Evolutionary conservation across 2,888 invertebrate genomes (phyloP).

Genomic region (Mycogona germanica): DNA sequence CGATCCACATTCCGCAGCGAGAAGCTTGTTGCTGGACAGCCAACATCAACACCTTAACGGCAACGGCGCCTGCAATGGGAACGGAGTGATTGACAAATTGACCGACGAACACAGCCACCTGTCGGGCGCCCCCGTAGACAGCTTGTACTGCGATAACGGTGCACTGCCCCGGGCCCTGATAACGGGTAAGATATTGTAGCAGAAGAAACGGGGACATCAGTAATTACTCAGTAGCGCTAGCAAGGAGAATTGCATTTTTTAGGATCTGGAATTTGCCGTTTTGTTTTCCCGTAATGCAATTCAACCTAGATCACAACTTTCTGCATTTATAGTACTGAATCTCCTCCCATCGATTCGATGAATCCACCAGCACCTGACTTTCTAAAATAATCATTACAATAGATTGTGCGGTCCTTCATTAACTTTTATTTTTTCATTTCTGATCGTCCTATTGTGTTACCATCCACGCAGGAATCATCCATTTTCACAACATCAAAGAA

Average conservation of each 20-base stretch:
- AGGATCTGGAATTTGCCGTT: too few species aligned
- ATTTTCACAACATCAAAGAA: conserved; percentile 25
- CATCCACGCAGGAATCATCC: conserved; percentile 24
- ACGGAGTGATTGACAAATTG: not conserved
- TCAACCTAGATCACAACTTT: too few species aligned
- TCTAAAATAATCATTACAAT: too few species aligned
- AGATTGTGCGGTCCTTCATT: not conserved
- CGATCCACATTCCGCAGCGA: conserved; percentile 8
- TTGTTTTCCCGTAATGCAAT: too few species aligned
- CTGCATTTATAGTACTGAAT: too few species aligned
- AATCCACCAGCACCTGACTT: too few species aligned
- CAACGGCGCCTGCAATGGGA: not conserved
- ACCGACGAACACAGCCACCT: not conserved
- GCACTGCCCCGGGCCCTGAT: conserved; percentile 15
- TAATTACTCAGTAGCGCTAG: too few species aligned
- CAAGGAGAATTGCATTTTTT: too few species aligned
- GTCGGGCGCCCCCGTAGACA: not conserved
- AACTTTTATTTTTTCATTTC: not conserved
- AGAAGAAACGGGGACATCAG: not conserved
- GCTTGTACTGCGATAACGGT: conserved; percentile 11
- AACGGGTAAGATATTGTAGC: conserved; percentile 6
- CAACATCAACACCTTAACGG: not conserved
- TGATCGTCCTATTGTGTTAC: not conserved
- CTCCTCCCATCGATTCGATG: too few species aligned
- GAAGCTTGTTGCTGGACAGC: not conserved